Evolutionary conservation across 2,888 invertebrate species (phyloP).

Genomic region (Tenodera sinensis): DNA sequence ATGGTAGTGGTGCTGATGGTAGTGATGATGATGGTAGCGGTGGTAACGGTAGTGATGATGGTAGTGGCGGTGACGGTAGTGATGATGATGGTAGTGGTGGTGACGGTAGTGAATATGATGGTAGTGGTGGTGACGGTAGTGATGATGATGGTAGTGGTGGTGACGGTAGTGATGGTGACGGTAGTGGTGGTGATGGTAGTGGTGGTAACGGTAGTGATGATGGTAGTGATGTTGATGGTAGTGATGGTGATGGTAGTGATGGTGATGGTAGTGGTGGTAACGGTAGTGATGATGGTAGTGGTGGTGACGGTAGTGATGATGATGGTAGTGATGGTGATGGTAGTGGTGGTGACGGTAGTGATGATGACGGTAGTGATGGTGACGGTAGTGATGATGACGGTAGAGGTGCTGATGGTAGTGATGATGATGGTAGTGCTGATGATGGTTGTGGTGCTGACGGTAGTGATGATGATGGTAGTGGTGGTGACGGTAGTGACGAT

Average conservation of each 20-base stretch:
- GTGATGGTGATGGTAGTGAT: no score
- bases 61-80: background rate
- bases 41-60: background rate
- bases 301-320: no score
- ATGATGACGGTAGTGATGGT: background rate
- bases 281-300: no score
- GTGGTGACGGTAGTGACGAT: background rate
- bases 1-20: no score
- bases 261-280: no score
- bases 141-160: background rate
- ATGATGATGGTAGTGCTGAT: background rate
- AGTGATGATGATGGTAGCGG: background rate
- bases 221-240: no score
- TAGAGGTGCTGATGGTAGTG: background rate
- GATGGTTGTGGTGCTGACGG: no score
- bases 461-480: background rate
- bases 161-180: background rate
- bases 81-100: background rate
- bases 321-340: background rate
- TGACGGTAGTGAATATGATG: no score
- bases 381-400: background rate
- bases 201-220: background rate
- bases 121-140: background rate
- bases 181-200: background rate
- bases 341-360: background rate